Percentiles rank a stretch among this genome's conserved stretches.
phyloP scores from a whole-genome alignment of 64 coral and sea anemone species.

The Stichodactyla helianthus region DNA sequence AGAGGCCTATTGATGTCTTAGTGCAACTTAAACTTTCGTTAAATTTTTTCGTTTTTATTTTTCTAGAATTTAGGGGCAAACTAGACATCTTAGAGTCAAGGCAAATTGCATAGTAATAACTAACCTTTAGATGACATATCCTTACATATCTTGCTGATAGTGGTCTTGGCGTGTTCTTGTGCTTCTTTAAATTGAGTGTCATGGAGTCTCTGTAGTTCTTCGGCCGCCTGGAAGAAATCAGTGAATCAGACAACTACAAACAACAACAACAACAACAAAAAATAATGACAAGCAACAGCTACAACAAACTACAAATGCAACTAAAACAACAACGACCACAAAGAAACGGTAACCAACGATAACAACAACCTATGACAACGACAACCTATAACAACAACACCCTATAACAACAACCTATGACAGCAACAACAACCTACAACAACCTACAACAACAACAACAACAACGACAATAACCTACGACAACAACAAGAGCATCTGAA shows the following conservation, averaged over 20 bases:
- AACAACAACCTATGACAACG: not conserved
- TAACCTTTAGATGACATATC: slow-evolving; percentile 81
- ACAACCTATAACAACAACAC: not conserved
- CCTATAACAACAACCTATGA: not conserved
- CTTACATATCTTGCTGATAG: slow-evolving; percentile 56
- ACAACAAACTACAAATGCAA: no score
- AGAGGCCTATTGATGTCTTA: no score
- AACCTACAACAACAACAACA: not conserved
- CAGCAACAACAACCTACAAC: not conserved
- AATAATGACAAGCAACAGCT: no score
- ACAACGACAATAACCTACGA: no score
- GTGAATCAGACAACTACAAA: not conserved
- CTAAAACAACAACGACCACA: no score
- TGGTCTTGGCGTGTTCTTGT: slow-evolving; percentile 47
- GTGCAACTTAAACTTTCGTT: no score
- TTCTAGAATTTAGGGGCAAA: no score
- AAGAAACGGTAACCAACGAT: no score
- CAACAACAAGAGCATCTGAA: no score
- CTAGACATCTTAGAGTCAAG: no score
- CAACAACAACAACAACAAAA: not conserved
- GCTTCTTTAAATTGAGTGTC: slow-evolving; percentile 45
- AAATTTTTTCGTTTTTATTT: no score
- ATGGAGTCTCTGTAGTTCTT: slow-evolving; percentile 54
- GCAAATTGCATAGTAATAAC: not conserved
- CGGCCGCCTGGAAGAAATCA: slow-evolving; percentile 43